A percentile compares a stretch with the other conserved stretches of the same genome.
Conservation (phyloP, 2,113 vertebrate genomes). For the Equus quagga region DNA sequence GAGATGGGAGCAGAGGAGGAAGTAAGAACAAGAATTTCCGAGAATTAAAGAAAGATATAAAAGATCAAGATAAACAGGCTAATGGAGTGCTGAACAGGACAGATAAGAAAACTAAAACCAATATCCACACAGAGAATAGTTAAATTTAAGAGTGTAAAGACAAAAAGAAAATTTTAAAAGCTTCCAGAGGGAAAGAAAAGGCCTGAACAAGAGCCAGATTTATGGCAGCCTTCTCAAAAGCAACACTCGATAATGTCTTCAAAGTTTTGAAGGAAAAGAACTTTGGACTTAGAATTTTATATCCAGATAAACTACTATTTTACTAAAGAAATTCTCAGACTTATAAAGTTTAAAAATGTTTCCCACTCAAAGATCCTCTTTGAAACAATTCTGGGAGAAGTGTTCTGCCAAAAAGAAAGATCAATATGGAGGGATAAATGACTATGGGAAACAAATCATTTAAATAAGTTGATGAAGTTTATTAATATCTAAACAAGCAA, state of each 20-base stretch:
- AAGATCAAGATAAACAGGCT: slow-evolving; percentile 11
- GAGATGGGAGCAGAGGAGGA: neutral
- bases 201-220: neutral
- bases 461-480: neutral
- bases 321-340: slow-evolving; percentile 3
- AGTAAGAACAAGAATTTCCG: neutral
- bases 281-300: slow-evolving; percentile 35
- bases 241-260: neutral
- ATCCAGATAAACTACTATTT: slow-evolving; percentile 31
- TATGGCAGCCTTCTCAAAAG: neutral
- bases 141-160: slow-evolving; percentile 20
- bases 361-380: neutral
- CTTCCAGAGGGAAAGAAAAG: slow-evolving; percentile 28
- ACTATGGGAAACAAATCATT: neutral
- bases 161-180: slow-evolving; percentile 12
- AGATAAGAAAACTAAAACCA: slow-evolving; percentile 51
- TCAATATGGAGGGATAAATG: neutral
- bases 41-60: slow-evolving; percentile 17
- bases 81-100: neutral
- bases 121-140: neutral
- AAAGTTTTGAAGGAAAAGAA: neutral
- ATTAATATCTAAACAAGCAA: neutral
- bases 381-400: neutral
- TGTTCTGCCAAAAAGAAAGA: neutral
- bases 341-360: neutral